Evolutionary conservation across 2,888 invertebrate species (phyloP), one percentile per base, ranked within the genome.

Genomic region (Polylopha cassiicola): DNA sequence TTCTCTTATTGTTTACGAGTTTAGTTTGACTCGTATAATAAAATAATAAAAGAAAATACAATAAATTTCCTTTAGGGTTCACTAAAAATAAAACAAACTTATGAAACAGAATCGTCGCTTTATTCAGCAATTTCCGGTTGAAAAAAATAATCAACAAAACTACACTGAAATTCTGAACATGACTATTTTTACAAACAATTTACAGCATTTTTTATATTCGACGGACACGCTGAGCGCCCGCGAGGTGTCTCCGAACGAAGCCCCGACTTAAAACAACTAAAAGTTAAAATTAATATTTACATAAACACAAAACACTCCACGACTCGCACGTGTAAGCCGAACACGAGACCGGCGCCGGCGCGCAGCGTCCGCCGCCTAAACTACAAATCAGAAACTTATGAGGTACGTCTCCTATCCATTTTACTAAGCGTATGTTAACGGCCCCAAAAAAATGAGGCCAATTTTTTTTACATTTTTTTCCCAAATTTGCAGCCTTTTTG

Each of bases 151-250:
- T 74, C 78, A 81, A 82, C 79, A 78, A 73, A 79, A 77, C 75
- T 81, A 80, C 76, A 79, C 70, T 74, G 78, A 81, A 79, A 73
- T 78, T 72, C 73, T 72, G 80, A 81, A 77, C 75, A 71, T 76
- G 77, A 80, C 84, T 84, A 78, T 76, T 77, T 75, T 76, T 81
- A 82, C 79, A 81, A 79, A 78, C 78, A 81, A 81, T 78, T 78
- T 81, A 82, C 80, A 81, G 81, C 76, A 63, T 66, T 69, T 70
- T 65, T 60, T 58, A 61, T 43, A 42, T 44, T 46, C 44, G 41
- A 51, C 65, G 59, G 48, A 48, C 47, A 39, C 53, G 62, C 58
- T 54, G 65, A 65, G 64, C 60, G 62, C 50, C 53, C 55, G 44
- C 52, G 52, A 43, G 43, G 30, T 39, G 55, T 55, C 55, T 50